These are phyloP conservation scores for Psococerastis gibbosa DNA, from an alignment of 2,888 invertebrate genomes.

Conservation along the genomic window DNA sequence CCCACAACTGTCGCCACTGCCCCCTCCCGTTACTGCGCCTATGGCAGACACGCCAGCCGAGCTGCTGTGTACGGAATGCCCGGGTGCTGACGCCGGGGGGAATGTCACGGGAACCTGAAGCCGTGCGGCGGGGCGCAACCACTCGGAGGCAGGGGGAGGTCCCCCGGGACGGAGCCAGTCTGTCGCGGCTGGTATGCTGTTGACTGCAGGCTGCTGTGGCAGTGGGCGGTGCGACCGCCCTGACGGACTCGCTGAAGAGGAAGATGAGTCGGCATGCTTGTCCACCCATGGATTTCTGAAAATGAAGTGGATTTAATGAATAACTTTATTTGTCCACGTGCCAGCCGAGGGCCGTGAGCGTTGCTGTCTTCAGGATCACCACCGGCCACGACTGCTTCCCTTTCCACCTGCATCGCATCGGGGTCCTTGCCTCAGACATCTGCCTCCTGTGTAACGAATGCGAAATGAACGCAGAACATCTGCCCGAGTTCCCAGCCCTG, in stretches of 20 bases:
- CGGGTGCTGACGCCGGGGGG: neutral
- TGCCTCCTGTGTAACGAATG: neutral
- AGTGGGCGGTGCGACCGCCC: neutral
- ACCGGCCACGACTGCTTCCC: neutral
- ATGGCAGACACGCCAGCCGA: constrained; percentile 23
- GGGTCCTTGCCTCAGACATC: neutral
- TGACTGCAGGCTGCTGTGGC: neutral
- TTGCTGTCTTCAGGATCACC: too few relatives aligned
- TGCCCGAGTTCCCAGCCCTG: too few relatives aligned
- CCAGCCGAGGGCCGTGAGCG: too few relatives aligned
- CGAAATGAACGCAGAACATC: too few relatives aligned
- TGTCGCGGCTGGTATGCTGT: too few relatives aligned
- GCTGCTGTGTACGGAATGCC: constrained; percentile 5
- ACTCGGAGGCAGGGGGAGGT: constrained; percentile 4
- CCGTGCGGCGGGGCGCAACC: neutral
- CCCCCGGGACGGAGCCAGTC: neutral
- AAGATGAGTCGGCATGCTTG: constrained; percentile 5
- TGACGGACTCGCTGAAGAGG: neutral
- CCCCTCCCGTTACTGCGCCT: constrained; percentile 27
- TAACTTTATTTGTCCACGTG: too few relatives aligned
- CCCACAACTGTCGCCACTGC: constrained; percentile 44
- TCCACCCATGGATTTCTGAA: constrained; percentile 8
- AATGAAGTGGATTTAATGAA: neutral
- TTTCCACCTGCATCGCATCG: neutral
- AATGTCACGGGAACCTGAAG: neutral